Evolutionary conservation across 2,888 invertebrate genomes (phyloP).

Genomic region (Malthinus seriepunctatus): DNA sequence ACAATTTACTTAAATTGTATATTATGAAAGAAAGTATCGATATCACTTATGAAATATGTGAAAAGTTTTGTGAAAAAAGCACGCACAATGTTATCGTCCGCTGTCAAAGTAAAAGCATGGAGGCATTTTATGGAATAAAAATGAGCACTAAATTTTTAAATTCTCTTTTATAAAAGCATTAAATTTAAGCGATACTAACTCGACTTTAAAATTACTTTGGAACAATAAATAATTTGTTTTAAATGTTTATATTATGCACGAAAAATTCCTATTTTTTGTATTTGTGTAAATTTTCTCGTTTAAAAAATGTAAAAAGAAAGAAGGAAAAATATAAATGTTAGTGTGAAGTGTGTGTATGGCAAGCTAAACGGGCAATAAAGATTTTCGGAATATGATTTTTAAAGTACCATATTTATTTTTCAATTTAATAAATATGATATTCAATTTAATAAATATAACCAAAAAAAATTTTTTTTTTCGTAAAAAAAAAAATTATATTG

Average conservation of each 20-base stretch:
- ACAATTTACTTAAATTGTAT: background rate
- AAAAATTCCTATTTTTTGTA: too few species aligned
- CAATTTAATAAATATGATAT: too few species aligned
- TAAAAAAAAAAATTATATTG: too few species aligned
- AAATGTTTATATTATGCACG: background rate
- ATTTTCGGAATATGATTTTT: too few species aligned
- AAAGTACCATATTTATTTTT: too few species aligned
- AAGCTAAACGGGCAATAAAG: too few species aligned
- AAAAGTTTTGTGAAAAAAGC: conserved; percentile 3
- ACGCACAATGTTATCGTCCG: conserved; percentile 7
- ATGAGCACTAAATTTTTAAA: conserved; percentile 6
- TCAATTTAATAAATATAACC: too few species aligned
- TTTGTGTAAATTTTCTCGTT: too few species aligned
- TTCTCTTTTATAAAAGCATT: conserved; percentile 6
- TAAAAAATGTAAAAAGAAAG: too few species aligned
- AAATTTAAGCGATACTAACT: conserved; percentile 10
- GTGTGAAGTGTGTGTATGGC: too few species aligned
- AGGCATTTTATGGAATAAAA: conserved; percentile 10
- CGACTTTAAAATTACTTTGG: background rate
- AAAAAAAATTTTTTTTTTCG: too few species aligned
- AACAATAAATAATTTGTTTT: conserved; percentile 4
- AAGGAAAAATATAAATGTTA: too few species aligned
- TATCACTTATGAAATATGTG: conserved; percentile 3
- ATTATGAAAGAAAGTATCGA: conserved; percentile 1
- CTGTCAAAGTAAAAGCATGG: conserved; percentile 8